Conservation (phyloP, 2,797 vertebrate genomes). For the Melanotaenia boesemani region DNA sequence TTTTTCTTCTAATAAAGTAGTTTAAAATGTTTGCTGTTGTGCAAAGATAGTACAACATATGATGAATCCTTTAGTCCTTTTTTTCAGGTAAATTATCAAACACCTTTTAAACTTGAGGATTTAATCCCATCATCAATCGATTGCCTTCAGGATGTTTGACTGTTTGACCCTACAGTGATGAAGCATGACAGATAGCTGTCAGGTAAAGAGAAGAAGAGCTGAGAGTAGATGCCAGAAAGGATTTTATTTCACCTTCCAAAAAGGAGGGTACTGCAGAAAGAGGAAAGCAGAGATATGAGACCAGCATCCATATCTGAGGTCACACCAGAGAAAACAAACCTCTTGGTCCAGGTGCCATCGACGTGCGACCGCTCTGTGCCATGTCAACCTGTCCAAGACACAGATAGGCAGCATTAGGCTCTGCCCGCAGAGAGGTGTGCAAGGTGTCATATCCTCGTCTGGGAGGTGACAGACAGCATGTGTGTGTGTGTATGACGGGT, state of each 20-base stretch:
- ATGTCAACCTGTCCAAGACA: conserved; percentile 70
- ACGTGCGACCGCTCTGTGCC: conserved; percentile 55
- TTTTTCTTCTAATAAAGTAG: no score
- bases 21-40: neutral
- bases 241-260: conserved; percentile 47
- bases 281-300: conserved; percentile 52
- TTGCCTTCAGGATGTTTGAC: neutral
- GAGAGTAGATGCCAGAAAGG: conserved; percentile 25
- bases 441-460: conserved; percentile 72
- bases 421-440: conserved; percentile 70
- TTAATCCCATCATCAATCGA: neutral
- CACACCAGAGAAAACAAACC: conserved; percentile 62
- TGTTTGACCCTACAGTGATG: conserved; percentile 2
- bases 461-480: conserved; percentile 73
- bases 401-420: conserved; percentile 51
- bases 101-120: neutral
- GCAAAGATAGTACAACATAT: neutral
- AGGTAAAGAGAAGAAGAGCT: conserved; percentile 28
- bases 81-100: neutral
- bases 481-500: conserved; percentile 77
- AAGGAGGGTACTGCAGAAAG: conserved; percentile 25
- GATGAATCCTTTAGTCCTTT: neutral
- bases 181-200: conserved; percentile 57
- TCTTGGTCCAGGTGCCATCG: conserved; percentile 62
- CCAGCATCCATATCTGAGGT: conserved; percentile 63